Evolutionary conservation across 2,888 invertebrate genomes (phyloP).

Genomic region (Tholera decimalis): DNA sequence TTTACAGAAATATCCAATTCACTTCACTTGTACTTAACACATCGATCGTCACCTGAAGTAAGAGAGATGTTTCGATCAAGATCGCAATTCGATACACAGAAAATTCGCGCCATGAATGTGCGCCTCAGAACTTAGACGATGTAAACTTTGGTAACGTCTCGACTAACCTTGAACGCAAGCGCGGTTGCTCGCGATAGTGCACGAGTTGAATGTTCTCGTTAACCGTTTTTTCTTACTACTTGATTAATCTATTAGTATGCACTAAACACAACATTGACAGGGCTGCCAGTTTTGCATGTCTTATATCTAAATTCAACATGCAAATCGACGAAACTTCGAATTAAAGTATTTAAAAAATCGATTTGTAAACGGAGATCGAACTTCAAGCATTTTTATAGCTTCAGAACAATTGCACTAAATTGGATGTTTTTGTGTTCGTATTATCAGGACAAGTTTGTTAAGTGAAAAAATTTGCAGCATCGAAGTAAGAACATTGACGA

Average conservation of each 20-base stretch:
- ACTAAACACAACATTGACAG: conserved; percentile 58
- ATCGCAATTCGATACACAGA: neutral
- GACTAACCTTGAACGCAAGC: conserved; percentile 65
- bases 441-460: too few species aligned
- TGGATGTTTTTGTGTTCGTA: too few species aligned
- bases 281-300: conserved; percentile 49
- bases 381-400: conserved; percentile 25
- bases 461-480: too few species aligned
- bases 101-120: conserved; percentile 36
- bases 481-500: too few species aligned
- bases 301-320: conserved; percentile 31
- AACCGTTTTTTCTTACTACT: conserved; percentile 63
- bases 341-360: conserved; percentile 21
- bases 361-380: conserved; percentile 21
- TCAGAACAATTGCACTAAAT: too few species aligned
- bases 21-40: too few species aligned
- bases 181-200: conserved; percentile 61
- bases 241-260: conserved; percentile 76
- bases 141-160: conserved; percentile 56
- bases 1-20: too few species aligned
- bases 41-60: too few species aligned
- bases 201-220: conserved; percentile 67
- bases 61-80: too few species aligned
- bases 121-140: conserved; percentile 13
- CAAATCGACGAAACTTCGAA: conserved; percentile 14